phyloP scores from a whole-genome alignment of 2,797 vertebrate species.

The Acropternis orthonyx region DNA sequence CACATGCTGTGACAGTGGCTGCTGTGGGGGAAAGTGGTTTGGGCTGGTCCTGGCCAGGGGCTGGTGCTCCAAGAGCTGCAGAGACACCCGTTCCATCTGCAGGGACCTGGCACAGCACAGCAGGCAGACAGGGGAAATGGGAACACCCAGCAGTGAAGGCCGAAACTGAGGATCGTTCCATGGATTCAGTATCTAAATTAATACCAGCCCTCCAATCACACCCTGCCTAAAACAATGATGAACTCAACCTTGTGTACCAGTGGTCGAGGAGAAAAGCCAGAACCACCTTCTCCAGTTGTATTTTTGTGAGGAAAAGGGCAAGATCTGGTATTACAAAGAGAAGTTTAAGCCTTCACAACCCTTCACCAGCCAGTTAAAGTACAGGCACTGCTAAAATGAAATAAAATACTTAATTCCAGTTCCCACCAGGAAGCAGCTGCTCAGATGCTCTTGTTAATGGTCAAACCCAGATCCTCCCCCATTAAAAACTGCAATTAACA shows the following conservation, averaged over 20 bases:
- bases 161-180: neutral
- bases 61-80: too few relatives aligned
- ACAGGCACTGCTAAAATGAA: neutral
- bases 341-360: neutral
- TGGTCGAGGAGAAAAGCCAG: neutral
- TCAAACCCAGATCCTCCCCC: neutral
- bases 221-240: neutral
- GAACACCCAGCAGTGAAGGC: neutral
- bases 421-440: neutral
- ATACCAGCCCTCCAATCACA: neutral
- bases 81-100: neutral
- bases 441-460: neutral
- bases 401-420: neutral
- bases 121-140: neutral
- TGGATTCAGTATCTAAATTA: neutral
- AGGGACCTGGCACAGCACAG: neutral
- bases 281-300: neutral
- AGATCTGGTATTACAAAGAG: too few relatives aligned
- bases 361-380: neutral
- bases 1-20: too few relatives aligned
- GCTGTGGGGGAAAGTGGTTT: too few relatives aligned
- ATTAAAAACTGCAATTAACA: neutral
- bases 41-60: too few relatives aligned
- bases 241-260: fast-evolving
- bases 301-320: neutral